Conservation (phyloP, 2,797 vertebrate species). For the Scolopax rusticola region DNA sequence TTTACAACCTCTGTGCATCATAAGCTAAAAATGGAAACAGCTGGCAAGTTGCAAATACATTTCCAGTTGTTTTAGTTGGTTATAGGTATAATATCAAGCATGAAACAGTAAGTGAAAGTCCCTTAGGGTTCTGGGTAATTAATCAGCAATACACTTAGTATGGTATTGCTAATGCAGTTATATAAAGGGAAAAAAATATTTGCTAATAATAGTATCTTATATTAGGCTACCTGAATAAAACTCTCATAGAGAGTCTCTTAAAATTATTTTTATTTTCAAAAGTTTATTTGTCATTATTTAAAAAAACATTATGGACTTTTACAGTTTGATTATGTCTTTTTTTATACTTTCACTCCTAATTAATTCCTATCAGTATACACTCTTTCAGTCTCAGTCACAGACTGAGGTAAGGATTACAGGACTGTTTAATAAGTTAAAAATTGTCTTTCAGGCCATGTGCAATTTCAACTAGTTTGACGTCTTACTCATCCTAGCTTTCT, state of each 20-base stretch:
- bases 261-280: background rate
- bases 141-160: background rate
- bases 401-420: background rate
- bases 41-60: background rate
- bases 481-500: background rate
- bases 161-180: constrained; percentile 12
- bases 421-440: constrained; percentile 4
- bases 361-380: background rate
- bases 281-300: background rate
- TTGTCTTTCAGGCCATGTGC: background rate
- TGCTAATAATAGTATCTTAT: background rate
- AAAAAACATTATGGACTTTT: background rate
- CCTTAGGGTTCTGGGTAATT: background rate
- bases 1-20: background rate
- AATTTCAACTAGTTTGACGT: background rate
- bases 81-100: background rate
- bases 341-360: background rate
- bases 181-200: background rate
- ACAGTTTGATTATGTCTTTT: background rate
- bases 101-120: background rate
- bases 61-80: background rate
- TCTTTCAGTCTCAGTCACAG: background rate
- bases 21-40: background rate
- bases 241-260: background rate
- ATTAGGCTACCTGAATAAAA: background rate